A percentile compares a stretch with the other conserved stretches of the same genome.
phyloP scores from a whole-genome alignment of 2,888 invertebrate genomes.

The Hylaea fasciaria region DNA sequence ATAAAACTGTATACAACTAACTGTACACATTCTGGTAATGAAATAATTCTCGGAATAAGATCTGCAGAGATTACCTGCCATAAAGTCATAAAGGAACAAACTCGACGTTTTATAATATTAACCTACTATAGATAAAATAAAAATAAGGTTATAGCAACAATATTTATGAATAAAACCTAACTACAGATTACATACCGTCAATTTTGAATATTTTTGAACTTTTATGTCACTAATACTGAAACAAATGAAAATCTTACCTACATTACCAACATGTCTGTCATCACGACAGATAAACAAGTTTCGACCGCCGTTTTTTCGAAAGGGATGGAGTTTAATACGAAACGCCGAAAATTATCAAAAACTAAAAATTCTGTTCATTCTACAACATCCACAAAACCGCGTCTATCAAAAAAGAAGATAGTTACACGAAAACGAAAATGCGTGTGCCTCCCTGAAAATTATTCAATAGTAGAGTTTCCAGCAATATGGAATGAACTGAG shows the following conservation, averaged over 20 bases:
- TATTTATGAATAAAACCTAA: conserved; percentile 15
- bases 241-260: conserved; percentile 65
- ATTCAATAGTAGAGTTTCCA: conserved; percentile 86
- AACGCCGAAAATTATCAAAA: conserved; percentile 84
- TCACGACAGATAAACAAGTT: conserved; percentile 79
- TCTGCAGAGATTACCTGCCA: too few species aligned
- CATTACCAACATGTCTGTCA: conserved; percentile 68
- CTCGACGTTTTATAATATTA: too few species aligned
- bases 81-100: too few species aligned
- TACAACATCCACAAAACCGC: conserved; percentile 74
- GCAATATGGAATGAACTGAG: conserved; percentile 88
- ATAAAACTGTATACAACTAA: too few species aligned
- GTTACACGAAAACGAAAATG: conserved; percentile 83
- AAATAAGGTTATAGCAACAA: not conserved
- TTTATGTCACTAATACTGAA: conserved; percentile 42
- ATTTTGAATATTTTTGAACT: conserved; percentile 23
- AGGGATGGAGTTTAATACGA: conserved; percentile 85
- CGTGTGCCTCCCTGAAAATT: conserved; percentile 86
- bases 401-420: conserved; percentile 76
- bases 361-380: conserved; percentile 82
- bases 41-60: too few species aligned
- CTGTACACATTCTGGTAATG: too few species aligned
- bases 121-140: too few species aligned
- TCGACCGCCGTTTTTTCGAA: conserved; percentile 83
- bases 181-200: too few species aligned